Evolutionary conservation across 2,888 invertebrate species (phyloP).

Genomic region (Drosophila longiperda): DNA sequence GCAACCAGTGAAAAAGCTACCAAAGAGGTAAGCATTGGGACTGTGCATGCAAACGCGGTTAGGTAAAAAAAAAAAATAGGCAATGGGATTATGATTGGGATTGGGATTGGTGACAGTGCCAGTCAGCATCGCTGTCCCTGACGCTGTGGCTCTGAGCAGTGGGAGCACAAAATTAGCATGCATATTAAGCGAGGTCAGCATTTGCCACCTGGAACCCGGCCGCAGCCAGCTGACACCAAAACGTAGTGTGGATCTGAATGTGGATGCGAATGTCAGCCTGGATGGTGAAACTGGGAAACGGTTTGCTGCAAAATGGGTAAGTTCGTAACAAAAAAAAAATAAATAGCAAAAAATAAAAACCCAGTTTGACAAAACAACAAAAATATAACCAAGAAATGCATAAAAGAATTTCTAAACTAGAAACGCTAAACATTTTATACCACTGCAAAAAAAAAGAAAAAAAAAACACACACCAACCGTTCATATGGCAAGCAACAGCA

Average conservation of each 20-base stretch:
- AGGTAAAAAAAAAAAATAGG: neutral
- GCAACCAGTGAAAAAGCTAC: constrained; percentile 31
- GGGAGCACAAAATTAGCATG: constrained; percentile 56
- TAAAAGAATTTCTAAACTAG: too few relatives aligned
- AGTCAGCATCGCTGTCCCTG: neutral
- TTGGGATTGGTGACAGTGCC: constrained; percentile 1
- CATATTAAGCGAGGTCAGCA: constrained; percentile 62
- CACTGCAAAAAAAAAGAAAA: neutral
- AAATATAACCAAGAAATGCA: neutral
- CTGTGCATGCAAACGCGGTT: constrained; percentile 1
- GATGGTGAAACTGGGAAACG: constrained; percentile 4
- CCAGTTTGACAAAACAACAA: constrained; percentile 51
- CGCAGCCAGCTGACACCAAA: neutral
- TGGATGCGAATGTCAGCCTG: constrained; percentile 1
- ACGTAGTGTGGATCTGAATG: constrained; percentile 16
- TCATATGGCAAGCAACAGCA: neutral
- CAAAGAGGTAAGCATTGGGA: neutral
- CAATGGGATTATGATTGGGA: neutral
- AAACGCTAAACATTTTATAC: neutral
- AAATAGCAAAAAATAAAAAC: constrained; percentile 46
- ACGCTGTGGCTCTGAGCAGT: constrained; percentile 8
- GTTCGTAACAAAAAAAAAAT: constrained; percentile 41
- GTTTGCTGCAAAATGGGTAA: constrained; percentile 47
- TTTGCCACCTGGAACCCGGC: constrained; percentile 48
- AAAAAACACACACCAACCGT: neutral